Evolutionary conservation across 2,113 vertebrate genomes (phyloP).

Genomic region (Lipotes vexillifer): DNA sequence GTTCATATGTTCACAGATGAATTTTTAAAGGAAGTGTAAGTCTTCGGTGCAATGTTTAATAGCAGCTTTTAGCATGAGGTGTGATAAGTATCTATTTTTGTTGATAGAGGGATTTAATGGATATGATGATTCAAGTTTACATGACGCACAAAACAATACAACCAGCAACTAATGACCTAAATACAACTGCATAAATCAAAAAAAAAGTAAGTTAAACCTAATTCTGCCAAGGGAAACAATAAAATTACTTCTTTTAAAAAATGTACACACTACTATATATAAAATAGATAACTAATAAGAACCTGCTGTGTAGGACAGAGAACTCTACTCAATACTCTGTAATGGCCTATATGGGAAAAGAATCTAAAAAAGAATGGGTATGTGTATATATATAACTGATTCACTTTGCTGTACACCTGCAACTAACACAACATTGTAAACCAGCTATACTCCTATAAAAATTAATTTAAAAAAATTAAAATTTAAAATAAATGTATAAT

Average conservation of each 20-base stretch:
- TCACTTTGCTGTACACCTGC: no score
- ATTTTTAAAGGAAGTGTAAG: background rate
- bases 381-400: no score
- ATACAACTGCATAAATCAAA: background rate
- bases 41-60: background rate
- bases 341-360: no score
- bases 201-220: background rate
- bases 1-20: background rate
- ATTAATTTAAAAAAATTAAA: no score
- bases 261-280: no score
- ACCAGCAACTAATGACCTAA: background rate
- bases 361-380: no score
- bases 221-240: background rate
- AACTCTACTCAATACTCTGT: no score
- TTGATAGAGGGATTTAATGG: background rate
- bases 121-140: background rate
- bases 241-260: background rate
- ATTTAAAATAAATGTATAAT: background rate
- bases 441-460: no score
- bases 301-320: no score
- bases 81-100: background rate
- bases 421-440: no score
- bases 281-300: no score
- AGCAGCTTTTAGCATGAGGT: background rate
- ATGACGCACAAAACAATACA: background rate